phyloP scores from a whole-genome alignment of 1,140 invertebrate species.

The Mylabris phalerata region DNA sequence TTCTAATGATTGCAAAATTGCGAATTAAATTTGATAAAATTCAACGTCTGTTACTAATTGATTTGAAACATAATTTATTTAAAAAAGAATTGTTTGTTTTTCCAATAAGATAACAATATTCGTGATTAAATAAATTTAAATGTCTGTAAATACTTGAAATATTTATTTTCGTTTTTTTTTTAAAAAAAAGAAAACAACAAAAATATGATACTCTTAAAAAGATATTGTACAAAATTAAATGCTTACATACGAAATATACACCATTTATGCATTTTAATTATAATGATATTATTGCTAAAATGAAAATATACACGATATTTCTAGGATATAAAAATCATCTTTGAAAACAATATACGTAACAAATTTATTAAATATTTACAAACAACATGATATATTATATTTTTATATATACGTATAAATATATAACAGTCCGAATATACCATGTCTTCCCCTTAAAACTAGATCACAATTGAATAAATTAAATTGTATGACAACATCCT shows the following conservation, averaged over 20 bases:
- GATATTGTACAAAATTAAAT: conserved; percentile 9
- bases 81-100: too few species aligned
- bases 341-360: neutral
- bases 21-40: too few species aligned
- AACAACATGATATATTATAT: neutral
- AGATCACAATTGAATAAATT: neutral
- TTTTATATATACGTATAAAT: neutral
- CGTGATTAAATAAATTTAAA: too few species aligned
- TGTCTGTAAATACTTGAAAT: too few species aligned
- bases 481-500: neutral
- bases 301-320: neutral
- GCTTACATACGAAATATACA: conserved; percentile 5
- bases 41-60: too few species aligned
- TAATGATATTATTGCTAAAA: too few species aligned
- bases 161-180: neutral
- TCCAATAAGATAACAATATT: too few species aligned
- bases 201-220: conserved; percentile 11
- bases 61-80: too few species aligned
- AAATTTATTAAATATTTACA: conserved; percentile 1
- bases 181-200: conserved; percentile 1
- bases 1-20: too few species aligned
- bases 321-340: neutral
- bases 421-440: neutral
- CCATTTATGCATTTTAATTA: neutral
- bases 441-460: neutral